Conservation (phyloP, 2,888 invertebrate species). For the Trachelus stipa region DNA sequence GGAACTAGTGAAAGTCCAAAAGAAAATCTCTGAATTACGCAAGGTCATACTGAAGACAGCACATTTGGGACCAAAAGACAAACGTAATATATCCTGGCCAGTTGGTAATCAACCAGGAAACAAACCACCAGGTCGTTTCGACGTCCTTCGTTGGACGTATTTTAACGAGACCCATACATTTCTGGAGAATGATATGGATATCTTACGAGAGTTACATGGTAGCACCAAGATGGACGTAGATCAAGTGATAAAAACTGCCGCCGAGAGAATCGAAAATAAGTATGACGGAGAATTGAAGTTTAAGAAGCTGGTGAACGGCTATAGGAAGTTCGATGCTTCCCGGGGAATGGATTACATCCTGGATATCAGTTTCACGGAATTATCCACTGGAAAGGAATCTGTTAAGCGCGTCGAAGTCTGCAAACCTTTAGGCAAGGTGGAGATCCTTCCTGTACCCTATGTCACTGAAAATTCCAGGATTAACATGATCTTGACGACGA, state of each 20-base stretch:
- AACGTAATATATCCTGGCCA: slow-evolving; percentile 74
- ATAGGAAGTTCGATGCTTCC: slow-evolving; percentile 82
- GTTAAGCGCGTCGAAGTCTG: slow-evolving; percentile 81
- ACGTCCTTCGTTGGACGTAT: slow-evolving; percentile 87
- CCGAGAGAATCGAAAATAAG: slow-evolving; percentile 67
- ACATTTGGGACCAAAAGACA: slow-evolving; percentile 64
- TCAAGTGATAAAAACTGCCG: slow-evolving; percentile 69
- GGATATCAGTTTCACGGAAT: slow-evolving; percentile 75
- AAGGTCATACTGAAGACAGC: slow-evolving; percentile 66
- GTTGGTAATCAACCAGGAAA: slow-evolving; percentile 77
- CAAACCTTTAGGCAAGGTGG: slow-evolving; percentile 87
- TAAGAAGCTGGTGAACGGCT: slow-evolving; percentile 75
- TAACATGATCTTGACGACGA: slow-evolving; percentile 79
- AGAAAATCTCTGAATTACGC: slow-evolving; percentile 66
- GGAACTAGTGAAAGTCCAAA: slow-evolving; percentile 62
- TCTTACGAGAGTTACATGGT: slow-evolving; percentile 74
- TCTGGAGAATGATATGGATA: slow-evolving; percentile 83
- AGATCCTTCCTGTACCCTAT: slow-evolving; percentile 92
- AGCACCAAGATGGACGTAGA: slow-evolving; percentile 79
- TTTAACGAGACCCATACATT: slow-evolving; percentile 88
- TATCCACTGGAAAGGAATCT: slow-evolving; percentile 64
- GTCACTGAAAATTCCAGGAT: slow-evolving; percentile 93
- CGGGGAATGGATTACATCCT: slow-evolving; percentile 88
- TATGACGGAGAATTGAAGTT: slow-evolving; percentile 70
- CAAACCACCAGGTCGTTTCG: slow-evolving; percentile 80